Evolutionary conservation across 1,140 invertebrate genomes (phyloP), one percentile per base, ranked within the genome.

Genomic region (Macrostomum lignano): DNA sequence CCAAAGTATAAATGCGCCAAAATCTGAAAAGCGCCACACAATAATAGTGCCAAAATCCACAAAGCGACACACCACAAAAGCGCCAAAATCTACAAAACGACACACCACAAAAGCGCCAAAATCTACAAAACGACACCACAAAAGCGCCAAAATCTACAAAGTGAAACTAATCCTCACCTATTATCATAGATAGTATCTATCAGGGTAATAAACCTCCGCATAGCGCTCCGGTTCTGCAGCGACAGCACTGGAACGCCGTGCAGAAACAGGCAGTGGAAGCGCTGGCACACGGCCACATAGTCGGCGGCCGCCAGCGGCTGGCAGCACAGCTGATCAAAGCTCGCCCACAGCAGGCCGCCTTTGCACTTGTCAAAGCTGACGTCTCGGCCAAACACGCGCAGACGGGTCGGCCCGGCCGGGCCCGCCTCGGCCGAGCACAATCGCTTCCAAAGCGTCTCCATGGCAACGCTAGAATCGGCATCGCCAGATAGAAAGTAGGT

Each of bases 121-220:
- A n/a, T n/a, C n/a, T n/a, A n/a, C n/a, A n/a, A n/a, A n/a, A n/a
- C n/a, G n/a, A n/a, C n/a, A n/a, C n/a, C n/a, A n/a, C n/a, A n/a
- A n/a, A n/a, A n/a, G n/a, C n/a, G n/a, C n/a, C n/a, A n/a, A n/a
- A n/a, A n/a, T n/a, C n/a, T n/a, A n/a, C n/a, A n/a, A n/a, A n/a
- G n/a, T n/a, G n/a, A n/a, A n/a, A n/a, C n/a, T n/a, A n/a, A n/a
- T n/a, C n/a, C n/a, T n/a, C n/a, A n/a, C n/a, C n/a, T 72, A 46
- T 82, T 74, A 52, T 96, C 86, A 56, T 96, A 98, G 1, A 98
- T 61, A 1, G 81, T 86, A 50, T 98, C 88, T 44, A 96, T 84
- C 0, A 96, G 60, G 3, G 78, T 91, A 36, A 94, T 94, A 52
- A 96, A 94, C 43, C 88, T 61, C 47, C 84, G 66, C 31, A 77